Conservation (phyloP, 2,113 vertebrate species). For the Trogon surrucura region DNA sequence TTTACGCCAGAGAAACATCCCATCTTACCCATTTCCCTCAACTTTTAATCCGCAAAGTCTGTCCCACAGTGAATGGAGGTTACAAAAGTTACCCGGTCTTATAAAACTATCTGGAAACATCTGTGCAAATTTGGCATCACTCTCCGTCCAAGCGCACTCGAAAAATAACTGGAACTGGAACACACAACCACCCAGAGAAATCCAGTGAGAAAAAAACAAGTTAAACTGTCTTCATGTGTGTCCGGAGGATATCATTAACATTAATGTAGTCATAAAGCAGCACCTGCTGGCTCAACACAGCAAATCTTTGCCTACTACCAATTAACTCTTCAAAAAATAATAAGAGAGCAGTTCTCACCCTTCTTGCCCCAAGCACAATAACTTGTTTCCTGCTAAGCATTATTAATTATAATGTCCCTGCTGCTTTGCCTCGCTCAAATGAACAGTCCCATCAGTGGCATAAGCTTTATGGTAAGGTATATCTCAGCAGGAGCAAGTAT, state of each 20-base stretch:
- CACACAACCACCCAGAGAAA: not conserved
- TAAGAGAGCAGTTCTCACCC: not conserved
- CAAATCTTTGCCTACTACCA: slow-evolving; percentile 45
- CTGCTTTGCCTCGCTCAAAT: not conserved
- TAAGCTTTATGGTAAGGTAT: not conserved
- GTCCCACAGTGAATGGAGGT: not conserved
- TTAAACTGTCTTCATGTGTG: not conserved
- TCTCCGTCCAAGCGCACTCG: not conserved
- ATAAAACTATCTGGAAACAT: not conserved
- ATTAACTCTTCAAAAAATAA: slow-evolving; percentile 61
- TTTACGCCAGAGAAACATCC: not conserved
- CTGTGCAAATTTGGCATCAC: not conserved
- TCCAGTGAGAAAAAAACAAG: not conserved
- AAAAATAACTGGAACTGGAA: not conserved
- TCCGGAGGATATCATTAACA: slow-evolving; percentile 48
- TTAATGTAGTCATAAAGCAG: slow-evolving; percentile 63
- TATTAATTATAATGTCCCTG: slow-evolving; percentile 54
- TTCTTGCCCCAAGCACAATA: slow-evolving; percentile 37
- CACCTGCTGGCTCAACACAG: slow-evolving; percentile 42
- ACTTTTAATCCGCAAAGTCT: not conserved
- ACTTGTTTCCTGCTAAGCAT: slow-evolving; percentile 47
- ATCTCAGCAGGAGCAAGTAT: not conserved
- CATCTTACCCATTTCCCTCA: not conserved
- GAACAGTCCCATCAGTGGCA: not conserved
- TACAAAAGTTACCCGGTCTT: not conserved